Percentiles rank a stretch among this genome's conserved stretches.
These are phyloP conservation scores for Amphiprion percula DNA, from an alignment of 2,113 vertebrate species.

Conservation along the genomic window DNA sequence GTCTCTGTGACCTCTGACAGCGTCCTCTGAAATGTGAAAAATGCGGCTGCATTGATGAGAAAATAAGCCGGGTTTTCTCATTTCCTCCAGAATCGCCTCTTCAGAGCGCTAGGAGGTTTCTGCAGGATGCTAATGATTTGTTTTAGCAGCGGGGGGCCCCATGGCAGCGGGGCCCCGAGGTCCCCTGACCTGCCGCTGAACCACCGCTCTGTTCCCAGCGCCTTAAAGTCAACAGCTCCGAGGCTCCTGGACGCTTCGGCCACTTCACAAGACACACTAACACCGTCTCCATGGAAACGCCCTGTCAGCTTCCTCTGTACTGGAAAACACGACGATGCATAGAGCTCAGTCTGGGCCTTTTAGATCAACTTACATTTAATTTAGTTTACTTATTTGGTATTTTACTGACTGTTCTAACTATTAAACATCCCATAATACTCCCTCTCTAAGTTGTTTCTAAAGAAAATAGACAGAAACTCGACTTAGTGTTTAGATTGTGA, in stretches of 20 bases:
- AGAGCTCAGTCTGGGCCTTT: too few relatives aligned
- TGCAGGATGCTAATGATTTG: conserved; percentile 78
- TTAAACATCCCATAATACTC: too few relatives aligned
- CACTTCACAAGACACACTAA: conserved; percentile 37
- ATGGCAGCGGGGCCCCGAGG: conserved; percentile 61
- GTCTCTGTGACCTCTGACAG: conserved; percentile 50
- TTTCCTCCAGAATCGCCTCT: conserved; percentile 72
- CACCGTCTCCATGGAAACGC: not conserved
- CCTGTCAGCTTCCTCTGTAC: too few relatives aligned
- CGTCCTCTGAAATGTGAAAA: conserved; percentile 67
- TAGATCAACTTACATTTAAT: too few relatives aligned
- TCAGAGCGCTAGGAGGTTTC: conserved; percentile 67
- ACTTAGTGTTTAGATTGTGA: too few relatives aligned
- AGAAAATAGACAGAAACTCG: too few relatives aligned
- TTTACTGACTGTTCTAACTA: too few relatives aligned
- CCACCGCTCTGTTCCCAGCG: conserved; percentile 58
- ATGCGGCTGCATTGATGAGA: conserved; percentile 57
- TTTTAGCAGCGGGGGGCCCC: conserved; percentile 68
- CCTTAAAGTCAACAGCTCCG: conserved; percentile 53
- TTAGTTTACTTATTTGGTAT: too few relatives aligned
- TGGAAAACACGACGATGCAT: too few relatives aligned
- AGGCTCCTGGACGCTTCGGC: conserved; percentile 31
- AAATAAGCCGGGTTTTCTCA: conserved; percentile 68
- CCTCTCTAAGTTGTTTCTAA: too few relatives aligned
- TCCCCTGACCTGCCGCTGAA: conserved; percentile 69